Evolutionary conservation across 2,113 vertebrate species (phyloP).

Genomic region (Reinhardtius hippoglossoides): DNA sequence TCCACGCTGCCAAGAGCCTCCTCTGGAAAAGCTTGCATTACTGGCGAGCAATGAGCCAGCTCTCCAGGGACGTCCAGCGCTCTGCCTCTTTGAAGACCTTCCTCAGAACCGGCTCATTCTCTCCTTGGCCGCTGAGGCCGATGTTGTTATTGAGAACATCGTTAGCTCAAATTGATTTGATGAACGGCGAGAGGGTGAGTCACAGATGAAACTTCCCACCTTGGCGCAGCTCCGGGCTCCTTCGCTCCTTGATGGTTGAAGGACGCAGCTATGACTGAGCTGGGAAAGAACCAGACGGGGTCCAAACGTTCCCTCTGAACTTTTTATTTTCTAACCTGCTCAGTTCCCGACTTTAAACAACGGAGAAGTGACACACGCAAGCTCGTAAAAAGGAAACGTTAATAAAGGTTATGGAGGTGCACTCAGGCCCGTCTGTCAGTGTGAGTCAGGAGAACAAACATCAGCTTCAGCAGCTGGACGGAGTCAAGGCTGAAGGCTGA

Average conservation of each 20-base stretch:
- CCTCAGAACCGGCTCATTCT: slow-evolving; percentile 29
- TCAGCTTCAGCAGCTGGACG: slow-evolving; percentile 27
- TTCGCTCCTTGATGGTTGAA: not conserved
- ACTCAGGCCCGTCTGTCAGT: not conserved
- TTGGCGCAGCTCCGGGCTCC: slow-evolving; percentile 1
- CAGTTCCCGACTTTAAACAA: not conserved
- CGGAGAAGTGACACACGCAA: slow-evolving; percentile 10
- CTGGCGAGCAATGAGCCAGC: slow-evolving; percentile 15
- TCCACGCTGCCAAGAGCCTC: slow-evolving; percentile 6
- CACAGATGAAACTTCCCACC: slow-evolving; percentile 23
- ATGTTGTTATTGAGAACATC: slow-evolving; percentile 29
- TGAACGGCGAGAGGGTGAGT: slow-evolving; percentile 40
- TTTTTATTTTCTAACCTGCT: slow-evolving; percentile 34
- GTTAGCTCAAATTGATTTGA: slow-evolving; percentile 40
- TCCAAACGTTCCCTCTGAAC: slow-evolving; percentile 22
- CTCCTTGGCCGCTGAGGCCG: not conserved
- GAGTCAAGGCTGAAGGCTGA: not conserved
- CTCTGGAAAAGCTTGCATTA: slow-evolving; percentile 17
- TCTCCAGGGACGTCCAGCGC: slow-evolving; percentile 18
- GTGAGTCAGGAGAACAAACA: slow-evolving; percentile 32
- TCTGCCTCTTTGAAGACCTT: slow-evolving; percentile 27
- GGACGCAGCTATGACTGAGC: not conserved
- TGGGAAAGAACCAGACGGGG: slow-evolving; percentile 14
- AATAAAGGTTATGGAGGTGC: not conserved
- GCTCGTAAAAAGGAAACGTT: slow-evolving; percentile 26